Evolutionary conservation across 2,888 invertebrate genomes (phyloP).

Genomic region (Criorhina ranunculi): DNA sequence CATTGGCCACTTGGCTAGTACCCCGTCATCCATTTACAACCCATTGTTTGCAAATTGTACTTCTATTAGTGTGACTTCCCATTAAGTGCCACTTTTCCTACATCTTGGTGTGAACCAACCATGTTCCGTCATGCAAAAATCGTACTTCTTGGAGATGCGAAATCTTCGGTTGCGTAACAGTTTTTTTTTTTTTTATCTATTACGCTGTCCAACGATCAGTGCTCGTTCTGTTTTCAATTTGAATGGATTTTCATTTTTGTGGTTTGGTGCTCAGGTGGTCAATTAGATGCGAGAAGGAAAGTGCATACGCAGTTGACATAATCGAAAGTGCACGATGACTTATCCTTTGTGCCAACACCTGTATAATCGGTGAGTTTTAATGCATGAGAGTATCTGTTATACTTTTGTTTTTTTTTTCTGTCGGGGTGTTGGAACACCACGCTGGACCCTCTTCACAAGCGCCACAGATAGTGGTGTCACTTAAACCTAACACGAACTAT

Average conservation of each 20-base stretch:
- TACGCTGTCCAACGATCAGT: constrained; percentile 22
- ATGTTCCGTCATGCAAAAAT: not conserved
- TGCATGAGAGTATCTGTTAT: no score
- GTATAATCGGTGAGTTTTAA: no score
- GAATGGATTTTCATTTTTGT: not conserved
- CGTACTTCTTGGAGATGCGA: constrained; percentile 4
- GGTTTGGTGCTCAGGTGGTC: constrained; percentile 61
- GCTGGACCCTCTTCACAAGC: no score
- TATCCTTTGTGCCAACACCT: not conserved
- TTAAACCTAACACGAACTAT: no score
- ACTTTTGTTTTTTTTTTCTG: no score
- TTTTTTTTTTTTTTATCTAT: constrained; percentile 24
- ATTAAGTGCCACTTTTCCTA: constrained; percentile 39
- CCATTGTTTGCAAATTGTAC: constrained; percentile 49
- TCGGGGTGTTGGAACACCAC: no score
- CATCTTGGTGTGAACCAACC: constrained; percentile 42
- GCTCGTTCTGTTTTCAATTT: constrained; percentile 29
- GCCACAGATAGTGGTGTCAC: no score
- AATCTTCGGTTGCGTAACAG: constrained; percentile 47
- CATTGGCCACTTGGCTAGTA: constrained; percentile 17
- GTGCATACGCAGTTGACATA: constrained; percentile 75
- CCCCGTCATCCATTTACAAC: constrained; percentile 37
- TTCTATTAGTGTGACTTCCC: constrained; percentile 35
- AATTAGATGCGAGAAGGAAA: constrained; percentile 62
- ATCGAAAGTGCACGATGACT: constrained; percentile 68